These are phyloP conservation scores for Lipotes vexillifer DNA, from an alignment of 2,113 vertebrate species.

Conservation along the genomic window DNA sequence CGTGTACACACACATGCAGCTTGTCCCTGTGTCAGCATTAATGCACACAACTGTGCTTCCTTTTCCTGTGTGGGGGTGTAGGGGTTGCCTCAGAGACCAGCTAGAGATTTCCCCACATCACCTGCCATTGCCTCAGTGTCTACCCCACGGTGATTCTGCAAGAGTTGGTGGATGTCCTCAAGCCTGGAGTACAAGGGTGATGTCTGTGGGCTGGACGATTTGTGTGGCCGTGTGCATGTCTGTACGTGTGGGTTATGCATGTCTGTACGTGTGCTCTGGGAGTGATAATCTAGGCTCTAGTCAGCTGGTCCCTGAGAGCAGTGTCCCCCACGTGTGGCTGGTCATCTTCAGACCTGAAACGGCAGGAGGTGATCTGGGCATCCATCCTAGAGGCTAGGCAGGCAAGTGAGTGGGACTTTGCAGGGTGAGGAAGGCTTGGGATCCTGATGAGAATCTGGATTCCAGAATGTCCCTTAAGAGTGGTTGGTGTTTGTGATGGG, in stretches of 20 bases:
- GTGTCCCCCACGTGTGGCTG: neutral
- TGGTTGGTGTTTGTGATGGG: neutral
- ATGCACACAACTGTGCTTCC: accelerated
- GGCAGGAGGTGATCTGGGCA: neutral
- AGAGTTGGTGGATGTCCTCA: too few relatives aligned
- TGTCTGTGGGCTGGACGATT: neutral
- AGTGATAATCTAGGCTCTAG: neutral
- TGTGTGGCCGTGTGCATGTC: neutral
- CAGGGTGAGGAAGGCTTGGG: neutral
- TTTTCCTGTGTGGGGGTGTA: neutral
- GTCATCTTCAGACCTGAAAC: neutral
- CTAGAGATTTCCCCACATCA: neutral
- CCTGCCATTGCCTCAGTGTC: neutral
- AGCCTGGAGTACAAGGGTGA: neutral
- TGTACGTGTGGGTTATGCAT: neutral
- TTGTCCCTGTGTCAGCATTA: neutral
- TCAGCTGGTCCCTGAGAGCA: neutral
- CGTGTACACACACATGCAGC: neutral
- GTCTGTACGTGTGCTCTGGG: neutral
- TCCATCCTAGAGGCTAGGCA: neutral
- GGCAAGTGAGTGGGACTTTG: neutral
- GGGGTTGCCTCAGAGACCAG: neutral
- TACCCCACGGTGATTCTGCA: neutral
- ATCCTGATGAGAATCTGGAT: neutral
- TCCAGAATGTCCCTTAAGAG: neutral